phyloP scores from a whole-genome alignment of 2,113 vertebrate species.

The Xiphias gladius region DNA sequence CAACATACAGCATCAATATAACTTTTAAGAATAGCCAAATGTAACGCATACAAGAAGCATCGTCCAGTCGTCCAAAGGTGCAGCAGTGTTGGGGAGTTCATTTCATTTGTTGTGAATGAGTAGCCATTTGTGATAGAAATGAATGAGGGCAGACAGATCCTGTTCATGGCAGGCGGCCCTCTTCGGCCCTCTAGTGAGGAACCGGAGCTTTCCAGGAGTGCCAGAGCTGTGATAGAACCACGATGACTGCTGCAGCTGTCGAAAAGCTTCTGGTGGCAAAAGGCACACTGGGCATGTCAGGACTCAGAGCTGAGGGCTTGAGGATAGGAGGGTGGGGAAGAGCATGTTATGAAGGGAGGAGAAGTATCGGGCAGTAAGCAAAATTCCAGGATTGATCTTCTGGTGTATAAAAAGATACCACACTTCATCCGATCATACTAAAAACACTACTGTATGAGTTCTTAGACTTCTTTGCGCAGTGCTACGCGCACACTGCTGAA shows the following conservation, averaged over 20 bases:
- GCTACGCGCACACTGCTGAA: conserved; percentile 90
- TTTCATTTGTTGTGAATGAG: conserved; percentile 38
- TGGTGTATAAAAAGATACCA: conserved; percentile 64
- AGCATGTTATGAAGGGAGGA: conserved; percentile 27
- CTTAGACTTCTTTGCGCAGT: conserved; percentile 89
- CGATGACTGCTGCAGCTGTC: conserved; percentile 67
- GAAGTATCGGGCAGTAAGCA: conserved; percentile 30
- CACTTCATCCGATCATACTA: conserved; percentile 49
- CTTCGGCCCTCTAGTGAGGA: conserved; percentile 19
- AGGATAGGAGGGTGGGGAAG: conserved; percentile 42
- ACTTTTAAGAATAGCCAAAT: conserved; percentile 30
- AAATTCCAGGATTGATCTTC: conserved; percentile 46
- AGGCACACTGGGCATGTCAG: conserved; percentile 48
- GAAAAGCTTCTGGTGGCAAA: conserved; percentile 58
- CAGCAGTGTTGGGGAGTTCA: conserved; percentile 10
- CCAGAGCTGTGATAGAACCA: conserved; percentile 64
- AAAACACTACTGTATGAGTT: conserved; percentile 50
- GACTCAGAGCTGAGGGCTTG: conserved; percentile 35
- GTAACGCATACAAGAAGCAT: conserved; percentile 21
- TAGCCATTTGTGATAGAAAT: conserved; percentile 22
- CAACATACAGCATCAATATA: conserved; percentile 14
- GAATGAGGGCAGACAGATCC: conserved; percentile 12
- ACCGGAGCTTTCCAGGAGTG: conserved; percentile 19
- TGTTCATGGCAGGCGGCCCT: conserved; percentile 19
- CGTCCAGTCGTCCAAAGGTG: conserved; percentile 55